These are phyloP conservation scores for Teleogryllus occipitalis DNA, from an alignment of 1,140 invertebrate species.

Conservation along the genomic window DNA sequence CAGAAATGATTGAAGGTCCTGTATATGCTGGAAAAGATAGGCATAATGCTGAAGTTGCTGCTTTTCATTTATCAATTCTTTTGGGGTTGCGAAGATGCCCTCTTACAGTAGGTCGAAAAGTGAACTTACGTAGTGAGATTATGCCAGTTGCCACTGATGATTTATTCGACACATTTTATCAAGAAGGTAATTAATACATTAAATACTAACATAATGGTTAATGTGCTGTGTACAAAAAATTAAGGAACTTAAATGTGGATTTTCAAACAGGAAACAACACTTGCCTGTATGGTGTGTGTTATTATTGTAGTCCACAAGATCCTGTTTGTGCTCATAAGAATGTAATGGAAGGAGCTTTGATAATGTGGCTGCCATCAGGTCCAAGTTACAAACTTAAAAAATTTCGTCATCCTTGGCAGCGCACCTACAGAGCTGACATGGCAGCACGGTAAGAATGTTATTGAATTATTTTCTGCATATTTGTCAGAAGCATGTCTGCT, in stretches of 20 bases:
- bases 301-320: conserved; percentile 74
- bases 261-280: conserved; percentile 34
- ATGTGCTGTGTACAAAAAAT: too few relatives aligned
- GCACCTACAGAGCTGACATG: conserved; percentile 72
- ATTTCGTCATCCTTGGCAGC: conserved; percentile 76
- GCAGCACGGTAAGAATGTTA: conserved; percentile 43
- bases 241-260: neutral
- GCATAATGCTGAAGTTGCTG: conserved; percentile 89
- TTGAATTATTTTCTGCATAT: too few relatives aligned
- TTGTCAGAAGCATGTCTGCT: too few relatives aligned
- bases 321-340: conserved; percentile 67
- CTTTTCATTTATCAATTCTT: conserved; percentile 80
- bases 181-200: conserved; percentile 29
- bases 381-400: conserved; percentile 49
- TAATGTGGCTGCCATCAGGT: conserved; percentile 65
- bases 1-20: conserved; percentile 63
- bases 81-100: conserved; percentile 71
- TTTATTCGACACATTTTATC: conserved; percentile 52
- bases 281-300: conserved; percentile 85
- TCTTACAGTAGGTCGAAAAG: conserved; percentile 63
- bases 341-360: conserved; percentile 70
- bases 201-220: too few relatives aligned
- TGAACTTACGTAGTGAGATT: conserved; percentile 68
- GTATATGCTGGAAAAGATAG: conserved; percentile 85
- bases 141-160: conserved; percentile 55